Evolutionary conservation across 2,888 invertebrate species (phyloP).

Genomic region (Stenodera caucasica): DNA sequence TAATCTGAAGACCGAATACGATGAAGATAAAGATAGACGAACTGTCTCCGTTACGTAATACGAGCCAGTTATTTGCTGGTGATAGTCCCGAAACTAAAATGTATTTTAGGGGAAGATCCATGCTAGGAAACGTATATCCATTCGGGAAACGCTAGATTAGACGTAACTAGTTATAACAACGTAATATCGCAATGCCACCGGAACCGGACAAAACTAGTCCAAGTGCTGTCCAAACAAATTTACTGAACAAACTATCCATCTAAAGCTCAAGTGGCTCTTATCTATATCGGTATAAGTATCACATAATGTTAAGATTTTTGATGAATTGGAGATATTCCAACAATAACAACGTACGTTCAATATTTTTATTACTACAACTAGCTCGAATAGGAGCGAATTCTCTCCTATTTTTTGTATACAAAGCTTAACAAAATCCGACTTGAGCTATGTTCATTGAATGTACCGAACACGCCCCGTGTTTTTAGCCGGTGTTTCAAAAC

Average conservation of each 20-base stretch:
- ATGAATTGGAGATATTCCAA: no score
- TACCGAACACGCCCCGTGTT: conserved; percentile 35
- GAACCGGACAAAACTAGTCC: conserved; percentile 47
- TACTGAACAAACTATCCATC: conserved; percentile 44
- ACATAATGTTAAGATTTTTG: conserved; percentile 20
- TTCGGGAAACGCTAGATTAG: conserved; percentile 36
- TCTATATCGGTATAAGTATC: conserved; percentile 31
- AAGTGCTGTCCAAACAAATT: conserved; percentile 48
- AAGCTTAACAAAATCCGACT: no score
- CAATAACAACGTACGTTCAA: conserved; percentile 19
- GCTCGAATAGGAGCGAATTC: no score
- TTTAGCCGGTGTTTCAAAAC: conserved; percentile 36
- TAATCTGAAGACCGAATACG: neutral
- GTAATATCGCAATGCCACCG: conserved; percentile 42
- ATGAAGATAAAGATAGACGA: neutral
- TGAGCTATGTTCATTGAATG: conserved; percentile 23
- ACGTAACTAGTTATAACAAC: conserved; percentile 37
- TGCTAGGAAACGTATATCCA: conserved; percentile 36
- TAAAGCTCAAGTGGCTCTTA: conserved; percentile 29
- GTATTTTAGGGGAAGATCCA: conserved; percentile 16
- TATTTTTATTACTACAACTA: no score
- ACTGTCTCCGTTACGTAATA: neutral
- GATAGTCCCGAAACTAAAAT: neutral
- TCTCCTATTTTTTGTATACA: no score
- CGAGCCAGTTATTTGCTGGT: neutral